Base-by-base conservation (phyloP, 2,113 vertebrate genomes). In the Carlito syrichta region DNA sequence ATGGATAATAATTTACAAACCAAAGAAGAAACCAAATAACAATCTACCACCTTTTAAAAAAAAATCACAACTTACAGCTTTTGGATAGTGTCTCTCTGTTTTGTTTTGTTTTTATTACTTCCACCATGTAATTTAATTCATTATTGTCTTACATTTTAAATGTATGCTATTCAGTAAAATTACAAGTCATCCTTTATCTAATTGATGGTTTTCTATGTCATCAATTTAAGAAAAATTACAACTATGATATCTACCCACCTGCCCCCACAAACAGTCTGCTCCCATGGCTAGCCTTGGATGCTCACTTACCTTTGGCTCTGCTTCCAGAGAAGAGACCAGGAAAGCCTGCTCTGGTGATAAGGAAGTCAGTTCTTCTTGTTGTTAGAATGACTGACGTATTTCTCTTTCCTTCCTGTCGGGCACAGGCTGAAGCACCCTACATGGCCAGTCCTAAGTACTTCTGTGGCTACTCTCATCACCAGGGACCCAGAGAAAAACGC, bases 351-450 rank as follows among this genome's bases (percentile, higher is more conserved):
- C 88, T 63, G 91, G 71, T 91, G 86, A 96, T n/a, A 68, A 98
- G 58, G 77, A 97, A 96, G 78, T 77, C 35, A 76, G 3, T 78
- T 54, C 83, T 25, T 85, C 85, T 96, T 38, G n/a, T 58, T 23
- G 19, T 86, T 77, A 92, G 94, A 97, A 86, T 74, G 69, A 84
- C 60, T 58, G 48, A 87, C 95, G 87, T 23, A 74, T 48, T 76
- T 96, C 96, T 95, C 38, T 88, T 97, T 98, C 97, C 96, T 98
- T 98, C 97, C 98, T 98, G 92, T 89, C 27, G 1, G 38, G n/a
- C 71, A n/a, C 0, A 0, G 92, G 92, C 81, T 77, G 93, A 89
- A 38, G 71, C 32, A 5, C 32, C 32, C 6, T 14, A 3, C 0
- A 13, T 23, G 79, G 56, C 43, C 3, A 20, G 52, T 60, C 78